These are phyloP conservation scores for Macrosiphum euphorbiae DNA, from an alignment of 2,888 invertebrate species.

Conservation along the genomic window DNA sequence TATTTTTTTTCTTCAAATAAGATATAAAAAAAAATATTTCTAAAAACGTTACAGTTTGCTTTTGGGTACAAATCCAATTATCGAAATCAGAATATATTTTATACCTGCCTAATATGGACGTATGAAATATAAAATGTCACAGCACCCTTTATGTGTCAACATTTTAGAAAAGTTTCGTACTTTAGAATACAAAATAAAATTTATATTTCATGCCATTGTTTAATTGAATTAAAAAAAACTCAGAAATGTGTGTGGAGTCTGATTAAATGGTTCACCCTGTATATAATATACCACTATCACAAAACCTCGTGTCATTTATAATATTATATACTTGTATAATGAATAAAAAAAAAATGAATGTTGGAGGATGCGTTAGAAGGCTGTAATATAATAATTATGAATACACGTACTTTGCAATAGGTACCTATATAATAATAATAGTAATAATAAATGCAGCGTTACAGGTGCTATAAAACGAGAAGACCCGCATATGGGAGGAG, in stretches of 20 bases:
- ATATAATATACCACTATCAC: background rate
- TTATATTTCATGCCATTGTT: background rate
- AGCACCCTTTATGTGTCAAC: background rate
- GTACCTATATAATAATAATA: background rate
- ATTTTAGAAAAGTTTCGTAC: background rate
- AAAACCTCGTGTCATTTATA: background rate
- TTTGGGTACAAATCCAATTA: background rate
- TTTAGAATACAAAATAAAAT: background rate
- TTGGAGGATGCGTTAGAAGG: background rate
- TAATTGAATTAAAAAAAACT: background rate
- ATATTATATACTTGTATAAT: background rate
- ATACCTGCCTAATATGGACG: background rate
- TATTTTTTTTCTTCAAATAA: background rate
- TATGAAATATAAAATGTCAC: background rate
- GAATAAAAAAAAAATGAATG: background rate
- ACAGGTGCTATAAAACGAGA: background rate
- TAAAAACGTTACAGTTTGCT: background rate
- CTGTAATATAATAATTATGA: background rate
- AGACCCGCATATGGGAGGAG: constrained; percentile 17
- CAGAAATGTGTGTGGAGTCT: background rate
- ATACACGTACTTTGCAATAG: background rate
- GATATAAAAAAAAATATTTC: background rate
- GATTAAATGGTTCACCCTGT: background rate
- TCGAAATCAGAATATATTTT: background rate
- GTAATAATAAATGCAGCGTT: background rate